Conservation (phyloP, 2,797 vertebrate genomes). For the Syncerus caffer region DNA sequence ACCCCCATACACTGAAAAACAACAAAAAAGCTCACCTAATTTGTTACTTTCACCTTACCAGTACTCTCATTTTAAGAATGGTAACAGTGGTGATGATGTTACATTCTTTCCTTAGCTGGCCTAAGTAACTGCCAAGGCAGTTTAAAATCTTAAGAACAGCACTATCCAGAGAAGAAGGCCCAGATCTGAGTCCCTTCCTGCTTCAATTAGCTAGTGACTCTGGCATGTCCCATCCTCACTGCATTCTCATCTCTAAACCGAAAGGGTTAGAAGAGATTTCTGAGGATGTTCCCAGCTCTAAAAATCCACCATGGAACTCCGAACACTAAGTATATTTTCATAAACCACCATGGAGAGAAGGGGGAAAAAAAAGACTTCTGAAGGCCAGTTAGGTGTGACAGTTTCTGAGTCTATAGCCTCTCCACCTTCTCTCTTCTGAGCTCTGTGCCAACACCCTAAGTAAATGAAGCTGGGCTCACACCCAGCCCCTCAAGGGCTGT, state of each 20-base stretch:
- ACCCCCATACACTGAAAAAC: neutral
- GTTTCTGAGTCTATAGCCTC: neutral
- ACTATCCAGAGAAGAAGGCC: neutral
- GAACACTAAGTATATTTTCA: neutral
- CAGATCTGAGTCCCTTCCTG: neutral
- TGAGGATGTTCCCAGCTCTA: neutral
- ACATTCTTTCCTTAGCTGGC: neutral
- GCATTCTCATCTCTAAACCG: neutral
- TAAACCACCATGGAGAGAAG: neutral
- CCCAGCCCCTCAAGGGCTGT: neutral
- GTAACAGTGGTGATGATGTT: neutral
- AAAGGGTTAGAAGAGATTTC: slow-evolving; percentile 14
- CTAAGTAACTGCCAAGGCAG: neutral
- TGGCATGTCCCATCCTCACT: neutral
- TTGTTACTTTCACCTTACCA: neutral
- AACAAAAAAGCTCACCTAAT: neutral
- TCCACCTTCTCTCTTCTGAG: slow-evolving; percentile 37
- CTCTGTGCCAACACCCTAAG: slow-evolving; percentile 60
- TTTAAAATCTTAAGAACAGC: neutral
- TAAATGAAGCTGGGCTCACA: slow-evolving; percentile 61
- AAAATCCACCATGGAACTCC: neutral
- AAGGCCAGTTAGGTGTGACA: slow-evolving; percentile 23
- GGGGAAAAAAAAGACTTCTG: neutral
- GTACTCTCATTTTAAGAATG: neutral
- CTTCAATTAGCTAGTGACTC: neutral